These are phyloP conservation scores for Trichonephila clavata DNA, from an alignment of 1,140 invertebrate genomes.

Conservation along the genomic window DNA sequence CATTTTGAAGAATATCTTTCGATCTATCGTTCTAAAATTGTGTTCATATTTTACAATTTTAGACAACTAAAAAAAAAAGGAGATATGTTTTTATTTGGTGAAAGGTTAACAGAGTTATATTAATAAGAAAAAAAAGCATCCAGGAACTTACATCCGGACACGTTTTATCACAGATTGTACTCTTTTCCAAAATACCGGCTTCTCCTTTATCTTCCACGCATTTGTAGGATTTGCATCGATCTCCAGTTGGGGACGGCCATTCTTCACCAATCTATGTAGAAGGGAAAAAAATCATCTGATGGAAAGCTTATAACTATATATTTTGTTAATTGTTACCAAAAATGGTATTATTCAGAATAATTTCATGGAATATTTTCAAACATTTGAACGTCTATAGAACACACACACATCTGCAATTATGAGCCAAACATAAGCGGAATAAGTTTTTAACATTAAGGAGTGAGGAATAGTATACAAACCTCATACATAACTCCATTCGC, in stretches of 20 bases:
- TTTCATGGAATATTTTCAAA: too few relatives aligned
- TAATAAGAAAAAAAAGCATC: not conserved
- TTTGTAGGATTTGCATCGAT: conserved; percentile 65
- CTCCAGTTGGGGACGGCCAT: conserved; percentile 69
- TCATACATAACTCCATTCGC: not conserved
- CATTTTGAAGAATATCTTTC: too few relatives aligned
- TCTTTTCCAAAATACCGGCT: conserved; percentile 78
- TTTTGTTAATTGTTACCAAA: too few relatives aligned
- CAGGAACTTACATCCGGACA: conserved; percentile 71
- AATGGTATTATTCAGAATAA: too few relatives aligned
- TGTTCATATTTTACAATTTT: too few relatives aligned
- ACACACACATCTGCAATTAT: too few relatives aligned
- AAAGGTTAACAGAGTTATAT: not conserved
- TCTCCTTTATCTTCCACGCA: conserved; percentile 55
- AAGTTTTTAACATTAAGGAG: not conserved
- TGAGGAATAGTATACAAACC: not conserved
- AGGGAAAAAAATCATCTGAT: not conserved
- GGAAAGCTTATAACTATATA: too few relatives aligned
- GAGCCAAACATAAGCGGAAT: too few relatives aligned
- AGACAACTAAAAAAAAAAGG: too few relatives aligned
- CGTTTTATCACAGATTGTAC: conserved; percentile 80
- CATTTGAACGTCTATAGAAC: too few relatives aligned
- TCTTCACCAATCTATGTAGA: conserved; percentile 61
- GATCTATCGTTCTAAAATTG: too few relatives aligned
- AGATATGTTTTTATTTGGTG: too few relatives aligned